Evolutionary conservation across 2,797 vertebrate genomes (phyloP).

Genomic region (Synaphobranchus kaupii): DNA sequence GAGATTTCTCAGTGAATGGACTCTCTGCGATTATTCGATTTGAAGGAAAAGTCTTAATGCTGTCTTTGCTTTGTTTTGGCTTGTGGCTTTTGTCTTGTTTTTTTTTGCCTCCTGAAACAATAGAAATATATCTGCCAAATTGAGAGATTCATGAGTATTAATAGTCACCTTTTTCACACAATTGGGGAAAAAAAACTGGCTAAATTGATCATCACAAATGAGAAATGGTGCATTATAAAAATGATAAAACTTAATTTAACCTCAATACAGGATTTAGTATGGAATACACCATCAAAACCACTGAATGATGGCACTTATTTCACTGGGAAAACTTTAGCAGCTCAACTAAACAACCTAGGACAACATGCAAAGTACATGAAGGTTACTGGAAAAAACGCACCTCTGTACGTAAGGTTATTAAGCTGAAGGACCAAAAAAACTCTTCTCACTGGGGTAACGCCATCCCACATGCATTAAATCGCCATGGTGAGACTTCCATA

Average conservation of each 20-base stretch:
- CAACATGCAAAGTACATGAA: background rate
- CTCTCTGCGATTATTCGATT: constrained; percentile 46
- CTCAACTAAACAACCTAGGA: background rate
- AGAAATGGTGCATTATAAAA: background rate
- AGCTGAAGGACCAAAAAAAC: constrained; percentile 3
- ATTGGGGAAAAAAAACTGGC: background rate
- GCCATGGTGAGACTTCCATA: constrained; percentile 65
- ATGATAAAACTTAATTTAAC: background rate
- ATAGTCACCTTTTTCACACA: background rate
- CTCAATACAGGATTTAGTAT: background rate
- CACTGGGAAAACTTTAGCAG: background rate
- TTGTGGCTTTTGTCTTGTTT: background rate
- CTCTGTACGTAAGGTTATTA: constrained; percentile 9
- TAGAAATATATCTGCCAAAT: background rate
- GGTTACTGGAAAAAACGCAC: background rate
- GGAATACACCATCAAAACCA: background rate
- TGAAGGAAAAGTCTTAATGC: background rate
- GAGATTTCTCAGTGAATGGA: constrained; percentile 61
- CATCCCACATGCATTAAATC: constrained; percentile 77
- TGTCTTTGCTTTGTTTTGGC: background rate
- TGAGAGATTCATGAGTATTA: background rate
- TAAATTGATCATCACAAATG: background rate
- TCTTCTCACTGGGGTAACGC: constrained; percentile 39
- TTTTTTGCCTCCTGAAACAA: background rate
- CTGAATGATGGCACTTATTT: background rate